Evolutionary conservation across 2,888 invertebrate species (phyloP).

Genomic region (Agonopterix heracliana): DNA sequence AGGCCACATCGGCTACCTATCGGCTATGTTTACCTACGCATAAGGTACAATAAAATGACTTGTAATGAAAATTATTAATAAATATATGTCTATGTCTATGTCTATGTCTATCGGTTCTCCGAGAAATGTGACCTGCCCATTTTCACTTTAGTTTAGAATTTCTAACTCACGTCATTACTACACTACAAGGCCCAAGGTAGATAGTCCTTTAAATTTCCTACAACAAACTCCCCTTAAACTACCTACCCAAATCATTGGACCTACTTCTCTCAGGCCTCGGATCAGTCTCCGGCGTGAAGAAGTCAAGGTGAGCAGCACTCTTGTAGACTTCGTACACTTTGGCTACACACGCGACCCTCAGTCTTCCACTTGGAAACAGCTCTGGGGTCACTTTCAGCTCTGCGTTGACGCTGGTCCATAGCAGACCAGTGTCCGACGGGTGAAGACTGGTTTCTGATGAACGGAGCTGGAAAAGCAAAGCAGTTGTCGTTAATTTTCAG

Average conservation of each 20-base stretch:
- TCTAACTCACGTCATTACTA: too few relatives aligned
- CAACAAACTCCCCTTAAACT: too few relatives aligned
- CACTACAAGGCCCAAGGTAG: too few relatives aligned
- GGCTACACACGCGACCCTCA: constrained; percentile 83
- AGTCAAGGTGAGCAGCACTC: constrained; percentile 80
- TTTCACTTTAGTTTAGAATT: too few relatives aligned
- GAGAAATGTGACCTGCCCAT: too few relatives aligned
- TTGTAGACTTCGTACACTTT: constrained; percentile 82
- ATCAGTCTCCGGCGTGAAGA: constrained; percentile 83
- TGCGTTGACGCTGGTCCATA: constrained; percentile 77
- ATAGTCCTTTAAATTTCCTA: too few relatives aligned
- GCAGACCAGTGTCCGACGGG: constrained; percentile 64
- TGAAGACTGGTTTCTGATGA: constrained; percentile 58
- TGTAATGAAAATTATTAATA: too few relatives aligned
- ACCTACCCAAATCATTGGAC: constrained; percentile 17
- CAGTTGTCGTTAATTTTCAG: not conserved
- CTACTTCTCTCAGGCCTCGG: constrained; percentile 88
- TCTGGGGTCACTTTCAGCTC: constrained; percentile 73
- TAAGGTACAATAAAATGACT: too few relatives aligned
- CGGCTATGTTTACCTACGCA: too few relatives aligned
- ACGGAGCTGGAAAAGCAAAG: constrained; percentile 46
- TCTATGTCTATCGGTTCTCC: too few relatives aligned
- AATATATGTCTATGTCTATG: too few relatives aligned
- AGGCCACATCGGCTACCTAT: too few relatives aligned
- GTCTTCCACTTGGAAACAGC: constrained; percentile 78